Percentiles rank a stretch among this genome's conserved stretches.
Evolutionary conservation across 2,888 invertebrate genomes (phyloP).

Genomic region (Chelonus formosanus): DNA sequence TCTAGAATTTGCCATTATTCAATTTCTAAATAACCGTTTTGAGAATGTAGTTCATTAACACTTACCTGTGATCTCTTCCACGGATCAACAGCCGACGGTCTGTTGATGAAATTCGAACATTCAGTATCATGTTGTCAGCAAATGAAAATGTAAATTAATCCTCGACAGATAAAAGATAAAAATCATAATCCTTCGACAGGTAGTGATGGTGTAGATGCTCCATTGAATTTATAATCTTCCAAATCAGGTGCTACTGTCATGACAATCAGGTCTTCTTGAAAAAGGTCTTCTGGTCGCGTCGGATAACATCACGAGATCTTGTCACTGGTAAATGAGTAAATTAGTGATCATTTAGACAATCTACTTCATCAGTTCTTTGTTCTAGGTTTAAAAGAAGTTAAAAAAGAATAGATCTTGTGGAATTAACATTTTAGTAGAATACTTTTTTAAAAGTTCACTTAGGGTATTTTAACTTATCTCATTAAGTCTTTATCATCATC

Average conservation of each 20-base stretch:
- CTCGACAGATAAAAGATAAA: background rate
- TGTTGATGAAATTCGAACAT: no score
- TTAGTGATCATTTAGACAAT: conserved; percentile 35
- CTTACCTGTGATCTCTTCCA: no score
- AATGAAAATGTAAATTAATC: no score
- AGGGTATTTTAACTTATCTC: no score
- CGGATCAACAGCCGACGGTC: no score
- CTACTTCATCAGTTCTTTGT: conserved; percentile 34
- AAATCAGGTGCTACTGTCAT: conserved; percentile 54
- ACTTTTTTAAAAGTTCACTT: no score
- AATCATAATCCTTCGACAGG: conserved; percentile 7
- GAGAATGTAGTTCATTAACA: no score
- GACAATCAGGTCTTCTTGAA: conserved; percentile 34
- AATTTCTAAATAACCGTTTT: no score
- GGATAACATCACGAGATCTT: conserved; percentile 37
- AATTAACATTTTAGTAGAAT: no score
- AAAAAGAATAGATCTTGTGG: conserved; percentile 4
- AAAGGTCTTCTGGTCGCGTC: conserved; percentile 9
- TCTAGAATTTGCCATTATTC: no score
- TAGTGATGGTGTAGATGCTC: background rate
- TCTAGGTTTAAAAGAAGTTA: conserved; percentile 11
- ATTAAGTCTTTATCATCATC: no score
- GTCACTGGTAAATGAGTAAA: conserved; percentile 40
- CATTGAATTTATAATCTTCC: conserved; percentile 40
- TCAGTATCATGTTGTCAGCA: no score